Base-by-base conservation (phyloP, 1,140 invertebrate genomes). In the Pomacea maculata region DNA sequence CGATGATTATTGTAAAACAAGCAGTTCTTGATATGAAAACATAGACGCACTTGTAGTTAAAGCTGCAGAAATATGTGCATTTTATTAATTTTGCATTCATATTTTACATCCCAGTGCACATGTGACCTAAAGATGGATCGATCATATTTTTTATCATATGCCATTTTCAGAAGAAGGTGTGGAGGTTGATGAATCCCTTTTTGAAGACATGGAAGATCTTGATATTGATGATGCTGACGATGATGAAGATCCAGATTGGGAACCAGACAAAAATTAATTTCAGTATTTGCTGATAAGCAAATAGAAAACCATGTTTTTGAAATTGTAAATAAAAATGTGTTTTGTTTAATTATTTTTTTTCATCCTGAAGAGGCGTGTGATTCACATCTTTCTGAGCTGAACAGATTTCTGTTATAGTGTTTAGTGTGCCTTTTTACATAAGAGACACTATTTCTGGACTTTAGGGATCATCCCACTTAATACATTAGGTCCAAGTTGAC, bases 181-280 rank as follows among this genome's bases (percentile, higher is more conserved):
- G 10, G 96, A 97, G 92, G 96, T 98, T 34, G 96, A 98, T 92
- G 97, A 98, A 92, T 96, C 96, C 65, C 91, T 98, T 14, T 98
- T 98, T 90, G 96, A 98, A 94, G 96, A 97, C 92, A 90, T 97
- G 79, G 96, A 96, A 83, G 96, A 97, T 89, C 92, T 98, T 29
- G 96, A 97, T 82, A 91, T 97, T 72, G 95, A 96, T 83, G 95
- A 95, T 74, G 75, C 73, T 67, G 77, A 82, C 21, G 84, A 82
- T 61, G 79, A 83, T 12, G 52, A 83, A 71, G 79, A 81, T 61
- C 79, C 73, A 68, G 73, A 74, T 34, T 80, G 65, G 34, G 52
- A 19, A 55, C 73, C 73, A 25, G 68, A 61, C 57, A 61, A 61
- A 17, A 61, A 61, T 14, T 61, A 61, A 61, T 17, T 17, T 61